phyloP scores from a whole-genome alignment of 2,888 invertebrate species.

The Drosophila anceps region DNA sequence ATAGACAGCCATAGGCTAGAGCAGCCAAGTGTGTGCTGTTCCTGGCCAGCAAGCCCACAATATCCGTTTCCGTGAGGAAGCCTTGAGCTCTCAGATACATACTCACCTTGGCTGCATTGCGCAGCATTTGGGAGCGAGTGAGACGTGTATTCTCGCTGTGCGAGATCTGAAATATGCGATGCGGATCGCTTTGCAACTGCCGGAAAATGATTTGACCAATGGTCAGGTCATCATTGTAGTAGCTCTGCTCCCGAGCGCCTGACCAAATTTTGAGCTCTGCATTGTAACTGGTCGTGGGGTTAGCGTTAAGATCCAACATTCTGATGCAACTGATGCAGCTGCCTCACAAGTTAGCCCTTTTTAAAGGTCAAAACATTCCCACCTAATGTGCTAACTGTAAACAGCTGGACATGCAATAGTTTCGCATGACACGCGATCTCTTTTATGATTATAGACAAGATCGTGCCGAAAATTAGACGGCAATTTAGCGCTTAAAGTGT shows the following conservation, averaged over 20 bases:
- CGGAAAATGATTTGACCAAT: conserved; percentile 71
- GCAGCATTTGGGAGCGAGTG: conserved; percentile 60
- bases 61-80: conserved; percentile 59
- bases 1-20: conserved; percentile 72
- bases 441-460: conserved; percentile 28
- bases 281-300: conserved; percentile 53
- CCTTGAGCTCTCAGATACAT: conserved; percentile 54
- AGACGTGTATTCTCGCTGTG: conserved; percentile 62
- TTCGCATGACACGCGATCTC: conserved; percentile 37
- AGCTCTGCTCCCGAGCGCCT: conserved; percentile 44
- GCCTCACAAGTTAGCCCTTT: conserved; percentile 23
- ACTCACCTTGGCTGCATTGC: conserved; percentile 64
- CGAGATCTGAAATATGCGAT: conserved; percentile 72
- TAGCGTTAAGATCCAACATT: conserved; percentile 60
- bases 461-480: conserved; percentile 45
- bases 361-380: conserved; percentile 41
- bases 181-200: conserved; percentile 59
- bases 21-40: conserved; percentile 73
- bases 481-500: conserved; percentile 67
- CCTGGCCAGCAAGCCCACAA: conserved; percentile 72
- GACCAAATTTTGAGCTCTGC: conserved; percentile 59
- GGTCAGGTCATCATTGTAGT: conserved; percentile 68
- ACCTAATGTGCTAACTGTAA: conserved; percentile 12
- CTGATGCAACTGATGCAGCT: conserved; percentile 35
- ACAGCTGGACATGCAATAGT: conserved; percentile 33